Base-by-base conservation (phyloP, 92 coral and sea anemone genomes). In the Plumapathes pennacea region DNA sequence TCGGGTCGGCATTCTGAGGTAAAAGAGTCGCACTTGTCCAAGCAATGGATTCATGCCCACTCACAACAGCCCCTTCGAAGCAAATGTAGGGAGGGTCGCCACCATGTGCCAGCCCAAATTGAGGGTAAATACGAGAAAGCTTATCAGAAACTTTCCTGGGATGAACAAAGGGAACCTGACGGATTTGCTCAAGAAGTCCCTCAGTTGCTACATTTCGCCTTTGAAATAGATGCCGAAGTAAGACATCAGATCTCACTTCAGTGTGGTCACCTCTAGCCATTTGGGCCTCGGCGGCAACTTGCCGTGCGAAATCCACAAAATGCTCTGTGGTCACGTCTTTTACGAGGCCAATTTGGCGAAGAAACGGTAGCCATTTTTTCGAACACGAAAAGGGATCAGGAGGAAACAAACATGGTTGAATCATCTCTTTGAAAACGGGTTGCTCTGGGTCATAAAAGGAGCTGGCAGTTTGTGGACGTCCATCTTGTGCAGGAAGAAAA, bases 1-100 rank as follows among this genome's bases (percentile, higher is more conserved):
- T 2, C 0, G 87, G 78, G 54, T 65, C 23, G 36, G 84, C 86
- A 38, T 70, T 25, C 0, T 0, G 0, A 18, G 96, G 85, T 53
- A 83, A 59, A 48, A 88, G 44, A 47, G 39, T 45, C 36, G 81
- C 64, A 50, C 51, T 69, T 1, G 90, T 88, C 96, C 96, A 88
- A 38, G 69, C 60, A 2, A 88, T 44, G 4, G 32, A 40, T 18
- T 32, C 36, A 25, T 74, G 30, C 0, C 42, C 23, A 0, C 32
- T 5, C 0, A 59, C 38, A 41, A 83, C 67, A 25, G 88, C 76
- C 2, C 74, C 85, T 19, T 49, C 69, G 62, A 83, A 88, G 3
- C 69, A 45, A 23, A 80, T 33, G 29, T 29, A 88, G 0, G 80
- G 61, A 40, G 22, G 31, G 9, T 62, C 41, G 1, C 64, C 67